phyloP scores from a whole-genome alignment of 2,113 vertebrate species.

The Burhinus bistriatus region DNA sequence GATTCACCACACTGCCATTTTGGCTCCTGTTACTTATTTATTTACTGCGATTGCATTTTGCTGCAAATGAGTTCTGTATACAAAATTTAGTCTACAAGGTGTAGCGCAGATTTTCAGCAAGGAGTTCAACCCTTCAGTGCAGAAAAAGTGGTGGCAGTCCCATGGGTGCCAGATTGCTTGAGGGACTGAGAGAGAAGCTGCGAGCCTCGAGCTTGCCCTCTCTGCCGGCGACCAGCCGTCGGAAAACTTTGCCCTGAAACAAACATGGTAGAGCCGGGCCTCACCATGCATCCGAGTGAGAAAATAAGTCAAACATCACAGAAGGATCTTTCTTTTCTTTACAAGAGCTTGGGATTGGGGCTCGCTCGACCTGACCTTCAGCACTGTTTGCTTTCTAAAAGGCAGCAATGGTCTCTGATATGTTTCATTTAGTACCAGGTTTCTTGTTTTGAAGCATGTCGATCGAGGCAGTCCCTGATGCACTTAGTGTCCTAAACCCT shows the following conservation, averaged over 20 bases:
- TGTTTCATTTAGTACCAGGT: background rate
- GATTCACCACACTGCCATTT: background rate
- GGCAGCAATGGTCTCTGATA: background rate
- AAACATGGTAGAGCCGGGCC: background rate
- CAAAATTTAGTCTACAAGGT: background rate
- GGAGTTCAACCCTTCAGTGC: background rate
- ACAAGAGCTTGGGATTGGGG: background rate
- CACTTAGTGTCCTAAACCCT: background rate
- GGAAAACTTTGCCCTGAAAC: background rate
- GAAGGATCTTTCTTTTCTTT: background rate
- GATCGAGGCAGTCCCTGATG: accelerated
- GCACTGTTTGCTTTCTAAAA: background rate
- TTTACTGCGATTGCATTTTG: background rate
- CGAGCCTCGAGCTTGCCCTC: background rate
- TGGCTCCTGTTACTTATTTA: conserved; percentile 9
- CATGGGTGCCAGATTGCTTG: background rate
- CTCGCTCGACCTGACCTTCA: background rate
- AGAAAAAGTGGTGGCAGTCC: conserved; percentile 13
- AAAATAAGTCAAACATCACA: background rate
- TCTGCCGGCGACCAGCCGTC: background rate
- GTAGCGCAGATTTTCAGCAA: background rate
- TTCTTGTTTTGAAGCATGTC: background rate
- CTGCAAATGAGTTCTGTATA: background rate
- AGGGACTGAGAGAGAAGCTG: conserved; percentile 29
- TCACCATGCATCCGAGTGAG: accelerated